phyloP scores from a whole-genome alignment of 2,113 vertebrate genomes.

The Sminthopsis crassicaudata region DNA sequence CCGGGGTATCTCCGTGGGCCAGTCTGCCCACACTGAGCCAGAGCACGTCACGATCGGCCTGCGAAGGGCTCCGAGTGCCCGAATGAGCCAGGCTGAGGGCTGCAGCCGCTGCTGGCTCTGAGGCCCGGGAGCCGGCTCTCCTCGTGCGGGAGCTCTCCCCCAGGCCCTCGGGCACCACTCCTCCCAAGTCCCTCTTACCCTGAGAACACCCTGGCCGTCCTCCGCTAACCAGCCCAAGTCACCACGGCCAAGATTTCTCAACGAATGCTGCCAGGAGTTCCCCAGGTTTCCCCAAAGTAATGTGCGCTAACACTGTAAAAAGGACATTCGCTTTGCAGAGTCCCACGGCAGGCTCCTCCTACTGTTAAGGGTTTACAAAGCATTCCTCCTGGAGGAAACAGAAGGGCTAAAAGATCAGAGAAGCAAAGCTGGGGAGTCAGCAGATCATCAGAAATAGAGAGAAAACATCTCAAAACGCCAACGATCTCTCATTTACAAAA shows the following conservation, averaged over 20 bases:
- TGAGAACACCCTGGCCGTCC: neutral
- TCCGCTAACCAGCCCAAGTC: neutral
- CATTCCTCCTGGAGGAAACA: neutral
- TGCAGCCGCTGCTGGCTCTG: too few relatives aligned
- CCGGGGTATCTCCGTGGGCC: neutral
- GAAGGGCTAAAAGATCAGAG: constrained; percentile 29
- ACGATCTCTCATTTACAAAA: neutral
- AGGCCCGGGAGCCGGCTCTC: neutral
- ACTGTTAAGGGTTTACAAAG: constrained; percentile 21
- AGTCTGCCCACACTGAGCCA: neutral
- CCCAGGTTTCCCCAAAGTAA: neutral
- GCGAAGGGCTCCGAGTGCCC: too few relatives aligned
- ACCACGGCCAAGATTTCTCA: neutral
- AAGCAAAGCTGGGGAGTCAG: neutral
- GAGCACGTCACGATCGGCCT: too few relatives aligned
- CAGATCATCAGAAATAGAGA: constrained; percentile 35
- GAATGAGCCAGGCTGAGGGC: too few relatives aligned
- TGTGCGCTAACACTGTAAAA: neutral
- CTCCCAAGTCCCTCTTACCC: neutral
- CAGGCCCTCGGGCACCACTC: neutral
- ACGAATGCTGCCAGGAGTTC: neutral
- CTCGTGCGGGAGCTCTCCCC: neutral
- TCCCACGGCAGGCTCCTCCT: neutral
- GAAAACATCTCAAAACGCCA: constrained; percentile 20
- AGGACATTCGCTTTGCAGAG: constrained; percentile 1